These are phyloP conservation scores for Danaus chrysippus DNA, from an alignment of 2,888 invertebrate species.

Conservation along the genomic window DNA sequence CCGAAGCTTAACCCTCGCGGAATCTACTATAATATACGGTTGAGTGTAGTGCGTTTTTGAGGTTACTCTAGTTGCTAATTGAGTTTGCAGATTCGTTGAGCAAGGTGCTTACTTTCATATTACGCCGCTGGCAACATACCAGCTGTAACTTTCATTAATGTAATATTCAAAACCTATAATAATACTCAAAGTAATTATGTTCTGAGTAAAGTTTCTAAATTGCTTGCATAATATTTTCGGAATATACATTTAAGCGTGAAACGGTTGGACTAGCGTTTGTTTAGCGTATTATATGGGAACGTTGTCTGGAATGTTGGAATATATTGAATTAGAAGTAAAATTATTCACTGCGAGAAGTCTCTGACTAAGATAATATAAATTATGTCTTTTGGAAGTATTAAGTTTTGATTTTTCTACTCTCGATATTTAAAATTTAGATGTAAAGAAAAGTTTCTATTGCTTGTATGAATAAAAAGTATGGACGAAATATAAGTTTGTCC, in stretches of 20 bases:
- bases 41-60: slow-evolving; percentile 50
- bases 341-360: not conserved
- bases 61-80: slow-evolving; percentile 57
- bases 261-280: slow-evolving; percentile 1
- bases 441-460: no score
- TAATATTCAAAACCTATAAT: slow-evolving; percentile 50
- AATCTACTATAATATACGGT: slow-evolving; percentile 9
- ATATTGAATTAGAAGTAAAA: slow-evolving; percentile 2
- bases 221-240: slow-evolving; percentile 20
- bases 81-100: slow-evolving; percentile 60
- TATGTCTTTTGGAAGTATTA: not conserved
- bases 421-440: no score
- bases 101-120: slow-evolving; percentile 58
- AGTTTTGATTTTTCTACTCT: not conserved
- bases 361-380: not conserved
- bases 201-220: slow-evolving; percentile 20
- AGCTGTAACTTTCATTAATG: slow-evolving; percentile 50
- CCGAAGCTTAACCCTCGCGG: slow-evolving; percentile 6
- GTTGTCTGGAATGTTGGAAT: not conserved
- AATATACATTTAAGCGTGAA: slow-evolving; percentile 12
- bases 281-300: slow-evolving; percentile 3
- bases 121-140: slow-evolving; percentile 51
- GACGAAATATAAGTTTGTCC: no score
- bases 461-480: no score
- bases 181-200: slow-evolving; percentile 24